phyloP scores from a whole-genome alignment of 1,140 invertebrate species.

The Dreissena polymorpha region DNA sequence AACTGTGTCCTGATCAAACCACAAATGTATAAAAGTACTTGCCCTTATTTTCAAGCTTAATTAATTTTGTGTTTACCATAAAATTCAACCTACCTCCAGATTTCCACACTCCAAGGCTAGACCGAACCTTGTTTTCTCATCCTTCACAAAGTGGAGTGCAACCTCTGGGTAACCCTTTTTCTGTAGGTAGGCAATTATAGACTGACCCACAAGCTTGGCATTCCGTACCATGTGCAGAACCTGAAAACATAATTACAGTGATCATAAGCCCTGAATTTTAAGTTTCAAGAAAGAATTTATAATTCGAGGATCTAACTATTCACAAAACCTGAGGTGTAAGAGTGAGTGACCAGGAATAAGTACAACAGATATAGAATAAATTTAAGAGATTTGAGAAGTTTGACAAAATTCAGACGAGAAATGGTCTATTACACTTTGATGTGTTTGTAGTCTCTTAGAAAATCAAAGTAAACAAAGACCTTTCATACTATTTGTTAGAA shows the following conservation, averaged over 20 bases:
- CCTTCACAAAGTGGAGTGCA: slow-evolving; percentile 99
- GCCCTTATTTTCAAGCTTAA: no score
- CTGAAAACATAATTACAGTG: slow-evolving; percentile 56
- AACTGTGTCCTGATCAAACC: no score
- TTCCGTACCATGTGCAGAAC: slow-evolving; percentile 98
- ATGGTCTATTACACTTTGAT: no score
- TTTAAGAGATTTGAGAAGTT: not conserved
- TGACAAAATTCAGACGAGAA: not conserved
- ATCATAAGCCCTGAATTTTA: not conserved
- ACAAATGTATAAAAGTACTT: no score
- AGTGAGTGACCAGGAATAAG: not conserved
- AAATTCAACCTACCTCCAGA: slow-evolving; percentile 90
- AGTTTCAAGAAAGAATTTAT: not conserved
- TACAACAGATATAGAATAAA: not conserved
- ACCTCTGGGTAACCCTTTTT: slow-evolving; percentile 99
- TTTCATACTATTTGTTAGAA: no score
- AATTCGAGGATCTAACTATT: not conserved
- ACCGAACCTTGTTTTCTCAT: slow-evolving; percentile 98
- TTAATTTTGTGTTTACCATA: no score
- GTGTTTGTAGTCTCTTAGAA: no score
- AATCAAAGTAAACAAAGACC: no score
- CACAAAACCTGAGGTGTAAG: not conserved
- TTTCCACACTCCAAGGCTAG: slow-evolving; percentile 99
- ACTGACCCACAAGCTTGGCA: slow-evolving; percentile 98
- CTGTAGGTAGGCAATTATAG: slow-evolving; percentile 99